Percentiles rank a stretch among this genome's conserved stretches.
Conservation (phyloP, 2,888 invertebrate genomes). For the Atrina japonica region DNA sequence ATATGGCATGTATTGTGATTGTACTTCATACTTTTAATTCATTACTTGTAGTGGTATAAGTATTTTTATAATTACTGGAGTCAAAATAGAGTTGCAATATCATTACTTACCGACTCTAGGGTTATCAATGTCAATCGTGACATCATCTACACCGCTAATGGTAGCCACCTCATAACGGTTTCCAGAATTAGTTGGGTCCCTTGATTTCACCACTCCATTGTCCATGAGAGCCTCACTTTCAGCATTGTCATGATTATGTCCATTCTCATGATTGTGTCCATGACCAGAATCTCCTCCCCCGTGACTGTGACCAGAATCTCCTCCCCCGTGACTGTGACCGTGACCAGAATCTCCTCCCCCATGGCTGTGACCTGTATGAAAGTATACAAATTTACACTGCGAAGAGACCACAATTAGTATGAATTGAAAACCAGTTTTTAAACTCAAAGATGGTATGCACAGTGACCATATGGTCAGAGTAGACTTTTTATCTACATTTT, state of each 20-base stretch:
- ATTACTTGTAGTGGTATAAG: background rate
- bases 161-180: background rate
- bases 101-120: conserved; percentile 31
- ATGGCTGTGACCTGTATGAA: conserved; percentile 57
- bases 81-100: too few relatives aligned
- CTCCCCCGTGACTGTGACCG: conserved; percentile 60
- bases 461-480: too few relatives aligned
- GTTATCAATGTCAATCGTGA: conserved; percentile 24
- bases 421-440: too few relatives aligned
- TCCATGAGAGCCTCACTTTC: conserved; percentile 46
- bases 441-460: too few relatives aligned
- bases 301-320: too few relatives aligned
- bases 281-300: conserved; percentile 47
- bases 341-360: conserved; percentile 70
- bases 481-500: too few relatives aligned
- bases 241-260: conserved; percentile 18
- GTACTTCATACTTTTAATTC: background rate
- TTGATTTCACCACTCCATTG: background rate
- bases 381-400: too few relatives aligned
- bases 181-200: too few relatives aligned
- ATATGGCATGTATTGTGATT: too few relatives aligned
- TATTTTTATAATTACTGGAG: background rate
- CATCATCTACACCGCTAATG: background rate
- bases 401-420: too few relatives aligned
- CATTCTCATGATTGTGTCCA: too few relatives aligned